Evolutionary conservation across 2,113 vertebrate genomes (phyloP).

Genomic region (Silurus asotus): DNA sequence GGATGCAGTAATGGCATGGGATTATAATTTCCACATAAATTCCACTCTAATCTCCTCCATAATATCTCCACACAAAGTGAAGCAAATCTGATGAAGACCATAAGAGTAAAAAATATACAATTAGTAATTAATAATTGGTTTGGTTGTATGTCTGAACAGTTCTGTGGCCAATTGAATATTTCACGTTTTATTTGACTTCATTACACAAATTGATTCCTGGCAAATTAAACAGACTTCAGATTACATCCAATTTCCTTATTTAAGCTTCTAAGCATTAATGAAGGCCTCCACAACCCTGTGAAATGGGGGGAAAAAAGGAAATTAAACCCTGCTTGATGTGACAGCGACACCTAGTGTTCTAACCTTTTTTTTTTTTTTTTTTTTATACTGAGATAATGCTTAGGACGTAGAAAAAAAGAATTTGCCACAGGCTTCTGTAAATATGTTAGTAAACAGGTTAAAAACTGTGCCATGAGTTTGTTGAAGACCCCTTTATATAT

Average conservation of each 20-base stretch:
- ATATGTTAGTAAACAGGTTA: too few species aligned
- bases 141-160: neutral
- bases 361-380: neutral
- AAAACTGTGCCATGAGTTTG: too few species aligned
- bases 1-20: neutral
- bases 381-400: too few species aligned
- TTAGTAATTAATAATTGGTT: neutral
- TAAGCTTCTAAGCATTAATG: neutral
- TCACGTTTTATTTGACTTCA: too few species aligned
- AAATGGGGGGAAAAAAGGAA: neutral
- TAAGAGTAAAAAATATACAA: neutral
- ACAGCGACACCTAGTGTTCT: constrained; percentile 1
- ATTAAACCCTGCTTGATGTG: neutral
- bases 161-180: neutral
- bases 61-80: neutral
- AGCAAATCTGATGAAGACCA: neutral
- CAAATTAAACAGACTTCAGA: neutral
- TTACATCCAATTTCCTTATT: neutral
- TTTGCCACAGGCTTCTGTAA: too few species aligned
- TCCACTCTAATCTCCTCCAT: neutral
- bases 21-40: neutral
- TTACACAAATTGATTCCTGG: neutral
- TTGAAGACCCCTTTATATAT: neutral
- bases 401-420: too few species aligned
- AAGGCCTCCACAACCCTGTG: neutral